Evolutionary conservation across 2,797 vertebrate species (phyloP), one percentile per base, ranked within the genome.

Genomic region (Fistularia commersonii): DNA sequence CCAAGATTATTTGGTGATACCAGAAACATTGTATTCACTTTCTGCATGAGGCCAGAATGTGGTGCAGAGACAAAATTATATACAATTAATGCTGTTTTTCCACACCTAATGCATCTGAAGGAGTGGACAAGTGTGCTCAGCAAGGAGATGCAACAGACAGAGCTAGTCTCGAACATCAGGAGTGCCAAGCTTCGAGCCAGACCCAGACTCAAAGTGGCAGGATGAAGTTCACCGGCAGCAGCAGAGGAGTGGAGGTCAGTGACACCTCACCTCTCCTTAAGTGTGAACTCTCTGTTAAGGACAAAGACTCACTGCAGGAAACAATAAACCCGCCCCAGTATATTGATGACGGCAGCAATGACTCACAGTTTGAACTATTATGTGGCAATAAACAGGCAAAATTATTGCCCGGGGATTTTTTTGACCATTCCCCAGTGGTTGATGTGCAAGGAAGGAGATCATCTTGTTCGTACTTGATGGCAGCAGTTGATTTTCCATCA

Each of bases 221-320:
- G 81, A 70, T 53, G 39, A 71, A 60, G 58, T 63, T 10, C 1
- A 23, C 56, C 32, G 13, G 60, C 74, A 46, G 46, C 67, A 70
- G 61, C 80, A 78, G 84, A 77, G 82, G 82, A 85, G 84, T 77
- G 87, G 90, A 91, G 90, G 90, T 91, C 89, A 90, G 90, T 91
- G 87, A 81, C 88, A 85, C 88, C 85, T 87, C 88, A 81, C 80
- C 83, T 84, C 85, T 76, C 70, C 81, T 88, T 86, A 89, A 83
- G 67, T 79, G 79, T 84, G 79, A 87, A 61, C 73, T 62, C 66
- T 80, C 54, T 61, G 64, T 57, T 36, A 51, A 68, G 32, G 62
- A 50, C 69, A 56, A 31, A 74, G 57, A 68, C 67, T 56, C 34
- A 3, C 37, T 54, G 51, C 77, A 72, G 47, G 61, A 77, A 52